These are phyloP conservation scores for Phymastichus coffea DNA, from an alignment of 1,140 invertebrate species.

Conservation along the genomic window DNA sequence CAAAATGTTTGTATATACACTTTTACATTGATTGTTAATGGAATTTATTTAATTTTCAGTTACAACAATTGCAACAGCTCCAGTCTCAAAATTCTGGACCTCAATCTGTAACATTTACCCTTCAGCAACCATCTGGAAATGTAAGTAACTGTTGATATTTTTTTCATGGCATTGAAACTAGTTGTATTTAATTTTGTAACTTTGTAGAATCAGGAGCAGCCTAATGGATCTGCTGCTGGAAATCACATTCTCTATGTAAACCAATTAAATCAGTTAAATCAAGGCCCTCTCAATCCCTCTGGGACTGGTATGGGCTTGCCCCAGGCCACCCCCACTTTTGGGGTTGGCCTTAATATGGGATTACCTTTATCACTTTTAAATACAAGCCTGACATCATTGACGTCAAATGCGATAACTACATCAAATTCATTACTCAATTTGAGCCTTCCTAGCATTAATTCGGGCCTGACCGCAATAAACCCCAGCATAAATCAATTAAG, in stretches of 20 bases:
- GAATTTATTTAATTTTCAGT: slow-evolving; percentile 36
- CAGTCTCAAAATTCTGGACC: slow-evolving; percentile 55
- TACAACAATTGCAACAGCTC: slow-evolving; percentile 59
- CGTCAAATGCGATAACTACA: slow-evolving; percentile 55
- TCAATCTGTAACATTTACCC: slow-evolving; percentile 56
- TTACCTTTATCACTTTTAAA: slow-evolving; percentile 55
- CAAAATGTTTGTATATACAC: neutral
- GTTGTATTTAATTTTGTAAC: slow-evolving; percentile 10
- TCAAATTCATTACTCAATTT: slow-evolving; percentile 56
- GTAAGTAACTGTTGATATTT: slow-evolving; percentile 37
- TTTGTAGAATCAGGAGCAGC: slow-evolving; percentile 49
- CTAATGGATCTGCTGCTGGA: slow-evolving; percentile 51
- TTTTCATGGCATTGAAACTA: too few relatives aligned
- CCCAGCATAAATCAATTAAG: slow-evolving; percentile 52
- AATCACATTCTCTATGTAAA: slow-evolving; percentile 57
- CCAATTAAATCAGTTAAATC: slow-evolving; percentile 55
- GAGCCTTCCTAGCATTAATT: slow-evolving; percentile 52
- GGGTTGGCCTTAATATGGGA: slow-evolving; percentile 59
- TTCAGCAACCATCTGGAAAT: slow-evolving; percentile 53
- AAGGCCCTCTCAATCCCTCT: slow-evolving; percentile 52
- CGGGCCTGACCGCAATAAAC: slow-evolving; percentile 53
- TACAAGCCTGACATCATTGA: slow-evolving; percentile 53
- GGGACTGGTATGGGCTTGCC: slow-evolving; percentile 59
- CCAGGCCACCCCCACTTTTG: slow-evolving; percentile 57
- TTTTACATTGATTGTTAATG: neutral